phyloP scores from a whole-genome alignment of 2,888 invertebrate genomes.

The Dioctria linearis region DNA sequence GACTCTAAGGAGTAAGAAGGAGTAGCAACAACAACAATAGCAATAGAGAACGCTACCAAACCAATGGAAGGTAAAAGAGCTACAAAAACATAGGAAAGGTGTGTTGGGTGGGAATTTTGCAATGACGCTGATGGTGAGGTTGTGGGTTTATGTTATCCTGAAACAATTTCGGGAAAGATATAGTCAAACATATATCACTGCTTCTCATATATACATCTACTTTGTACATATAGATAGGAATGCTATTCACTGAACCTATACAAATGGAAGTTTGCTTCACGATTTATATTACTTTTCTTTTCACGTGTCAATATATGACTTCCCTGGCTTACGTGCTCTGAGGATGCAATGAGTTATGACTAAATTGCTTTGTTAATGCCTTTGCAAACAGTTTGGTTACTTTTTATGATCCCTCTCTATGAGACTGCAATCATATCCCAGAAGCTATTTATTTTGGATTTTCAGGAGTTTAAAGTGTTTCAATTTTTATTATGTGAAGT shows the following conservation, averaged over 20 bases:
- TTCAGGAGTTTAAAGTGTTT: not conserved
- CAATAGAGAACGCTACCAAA: not conserved
- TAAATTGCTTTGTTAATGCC: constrained; percentile 49
- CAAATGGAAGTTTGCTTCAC: constrained; percentile 34
- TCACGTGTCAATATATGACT: constrained; percentile 52
- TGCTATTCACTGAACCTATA: not conserved
- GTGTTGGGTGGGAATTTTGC: not conserved
- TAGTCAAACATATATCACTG: constrained; percentile 24
- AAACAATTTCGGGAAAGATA: constrained; percentile 7
- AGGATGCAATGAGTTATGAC: constrained; percentile 46
- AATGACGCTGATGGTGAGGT: not conserved
- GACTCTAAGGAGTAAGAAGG: not conserved
- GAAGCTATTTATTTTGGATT: not conserved
- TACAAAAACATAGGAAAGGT: not conserved
- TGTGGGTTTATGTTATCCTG: not conserved
- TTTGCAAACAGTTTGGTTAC: constrained; percentile 36
- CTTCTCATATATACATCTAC: not conserved
- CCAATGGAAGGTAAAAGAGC: not conserved
- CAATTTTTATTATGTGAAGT: constrained; percentile 17
- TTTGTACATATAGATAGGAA: not conserved
- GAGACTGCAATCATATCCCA: constrained; percentile 10
- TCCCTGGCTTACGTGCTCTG: constrained; percentile 45
- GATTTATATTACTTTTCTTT: constrained; percentile 51
- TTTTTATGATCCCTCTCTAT: constrained; percentile 39
- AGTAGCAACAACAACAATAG: not conserved